These are phyloP conservation scores for Meteorus cinctellus DNA, from an alignment of 2,888 invertebrate species.

Conservation along the genomic window DNA sequence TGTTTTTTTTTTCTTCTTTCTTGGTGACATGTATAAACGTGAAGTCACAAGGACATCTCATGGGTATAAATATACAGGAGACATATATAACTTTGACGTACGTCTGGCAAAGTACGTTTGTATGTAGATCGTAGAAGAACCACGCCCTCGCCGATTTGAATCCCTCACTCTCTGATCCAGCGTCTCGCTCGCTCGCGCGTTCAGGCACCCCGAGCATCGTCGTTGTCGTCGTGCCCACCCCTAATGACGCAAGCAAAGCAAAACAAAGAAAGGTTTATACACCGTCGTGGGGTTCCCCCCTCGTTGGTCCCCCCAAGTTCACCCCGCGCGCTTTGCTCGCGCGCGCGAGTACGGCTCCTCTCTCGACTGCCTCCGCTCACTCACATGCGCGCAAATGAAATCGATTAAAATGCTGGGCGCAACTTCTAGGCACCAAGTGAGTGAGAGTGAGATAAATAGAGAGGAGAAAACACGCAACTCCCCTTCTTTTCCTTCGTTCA, in stretches of 20 bases:
- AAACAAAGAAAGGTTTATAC: constrained; percentile 76
- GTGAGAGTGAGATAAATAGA: constrained; percentile 64
- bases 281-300: constrained; percentile 65
- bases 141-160: constrained; percentile 68
- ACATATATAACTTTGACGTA: constrained; percentile 48
- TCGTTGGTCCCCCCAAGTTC: neutral
- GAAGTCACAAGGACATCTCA: constrained; percentile 37
- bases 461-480: constrained; percentile 41
- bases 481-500: constrained; percentile 45
- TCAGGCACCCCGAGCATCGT: constrained; percentile 45
- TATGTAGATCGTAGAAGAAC: constrained; percentile 69
- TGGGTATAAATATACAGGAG: constrained; percentile 32
- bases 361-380: constrained; percentile 68
- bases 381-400: constrained; percentile 81
- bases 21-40: neutral
- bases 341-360: constrained; percentile 49
- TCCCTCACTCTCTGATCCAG: constrained; percentile 47
- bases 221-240: constrained; percentile 62
- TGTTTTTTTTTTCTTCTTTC: constrained; percentile 15
- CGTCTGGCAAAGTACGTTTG: constrained; percentile 55
- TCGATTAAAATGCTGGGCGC: constrained; percentile 81
- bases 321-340: constrained; percentile 42
- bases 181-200: constrained; percentile 51
- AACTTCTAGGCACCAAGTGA: constrained; percentile 77
- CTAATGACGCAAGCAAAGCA: constrained; percentile 76